Conservation (phyloP, 2,888 invertebrate genomes). For the Yponomeuta cagnagella region DNA sequence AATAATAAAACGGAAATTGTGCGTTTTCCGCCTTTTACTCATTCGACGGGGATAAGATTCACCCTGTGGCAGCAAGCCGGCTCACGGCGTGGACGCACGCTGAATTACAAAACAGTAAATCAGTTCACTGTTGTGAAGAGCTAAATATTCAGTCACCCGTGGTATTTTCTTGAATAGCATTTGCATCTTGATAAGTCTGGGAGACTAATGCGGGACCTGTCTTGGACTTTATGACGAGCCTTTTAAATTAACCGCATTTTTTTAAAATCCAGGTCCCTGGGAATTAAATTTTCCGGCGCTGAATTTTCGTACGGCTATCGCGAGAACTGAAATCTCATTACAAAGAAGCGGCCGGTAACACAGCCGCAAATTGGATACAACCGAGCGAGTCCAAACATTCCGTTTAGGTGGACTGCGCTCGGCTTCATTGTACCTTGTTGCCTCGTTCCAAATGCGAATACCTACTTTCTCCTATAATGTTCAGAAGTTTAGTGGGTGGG, state of each 20-base stretch:
- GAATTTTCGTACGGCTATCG: constrained; percentile 20
- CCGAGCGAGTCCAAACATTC: constrained; percentile 17
- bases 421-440: constrained; percentile 19
- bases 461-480: neutral
- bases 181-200: constrained; percentile 40
- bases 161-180: constrained; percentile 43
- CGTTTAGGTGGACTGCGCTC: neutral
- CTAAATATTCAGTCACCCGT: constrained; percentile 52
- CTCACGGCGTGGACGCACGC: constrained; percentile 53
- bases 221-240: neutral
- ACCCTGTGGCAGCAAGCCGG: constrained; percentile 38
- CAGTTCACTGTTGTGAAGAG: constrained; percentile 57
- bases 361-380: constrained; percentile 24
- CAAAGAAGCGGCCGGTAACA: constrained; percentile 23
- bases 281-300: constrained; percentile 17
- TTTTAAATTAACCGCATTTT: neutral
- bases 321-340: constrained; percentile 21
- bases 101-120: constrained; percentile 64
- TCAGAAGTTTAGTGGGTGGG: constrained; percentile 8
- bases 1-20: constrained; percentile 38
- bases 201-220: constrained; percentile 9
- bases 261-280: neutral
- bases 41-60: constrained; percentile 41
- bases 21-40: constrained; percentile 41
- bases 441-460: constrained; percentile 1